These are phyloP conservation scores for Rhynchonycteris naso DNA, from an alignment of 2,797 vertebrate species.

Conservation along the genomic window DNA sequence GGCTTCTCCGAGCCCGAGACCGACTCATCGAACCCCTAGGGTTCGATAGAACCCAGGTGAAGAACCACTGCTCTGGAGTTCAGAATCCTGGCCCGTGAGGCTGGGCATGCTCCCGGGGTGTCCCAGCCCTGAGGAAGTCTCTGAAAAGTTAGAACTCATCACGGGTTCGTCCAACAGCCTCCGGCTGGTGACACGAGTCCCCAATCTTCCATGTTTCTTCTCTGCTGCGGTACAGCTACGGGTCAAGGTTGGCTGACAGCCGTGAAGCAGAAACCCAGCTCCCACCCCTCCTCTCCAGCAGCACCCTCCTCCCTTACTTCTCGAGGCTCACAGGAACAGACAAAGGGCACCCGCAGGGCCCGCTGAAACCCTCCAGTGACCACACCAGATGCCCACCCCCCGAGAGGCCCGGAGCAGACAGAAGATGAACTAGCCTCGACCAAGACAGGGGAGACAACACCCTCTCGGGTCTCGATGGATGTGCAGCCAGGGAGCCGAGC, in stretches of 20 bases:
- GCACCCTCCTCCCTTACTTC: fast-evolving
- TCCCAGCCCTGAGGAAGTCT: too few species aligned
- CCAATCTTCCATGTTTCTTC: fast-evolving
- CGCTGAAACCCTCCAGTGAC: fast-evolving
- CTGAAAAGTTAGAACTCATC: not conserved
- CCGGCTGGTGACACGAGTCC: not conserved
- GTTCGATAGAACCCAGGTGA: too few species aligned
- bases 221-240: fast-evolving
- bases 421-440: fast-evolving
- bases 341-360: fast-evolving
- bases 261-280: too few species aligned
- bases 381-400: fast-evolving
- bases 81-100: not conserved
- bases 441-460: fast-evolving
- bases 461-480: fast-evolving
- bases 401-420: not conserved
- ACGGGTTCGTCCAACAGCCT: not conserved
- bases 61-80: too few species aligned
- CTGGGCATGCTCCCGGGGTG: not conserved
- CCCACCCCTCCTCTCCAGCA: not conserved
- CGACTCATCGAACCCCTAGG: too few species aligned
- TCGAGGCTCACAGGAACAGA: not conserved
- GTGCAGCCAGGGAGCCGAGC: fast-evolving
- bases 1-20: too few species aligned
- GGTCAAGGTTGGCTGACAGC: not conserved